Evolutionary conservation across 2,888 invertebrate genomes (phyloP).

Genomic region (Chelonus formosanus): DNA sequence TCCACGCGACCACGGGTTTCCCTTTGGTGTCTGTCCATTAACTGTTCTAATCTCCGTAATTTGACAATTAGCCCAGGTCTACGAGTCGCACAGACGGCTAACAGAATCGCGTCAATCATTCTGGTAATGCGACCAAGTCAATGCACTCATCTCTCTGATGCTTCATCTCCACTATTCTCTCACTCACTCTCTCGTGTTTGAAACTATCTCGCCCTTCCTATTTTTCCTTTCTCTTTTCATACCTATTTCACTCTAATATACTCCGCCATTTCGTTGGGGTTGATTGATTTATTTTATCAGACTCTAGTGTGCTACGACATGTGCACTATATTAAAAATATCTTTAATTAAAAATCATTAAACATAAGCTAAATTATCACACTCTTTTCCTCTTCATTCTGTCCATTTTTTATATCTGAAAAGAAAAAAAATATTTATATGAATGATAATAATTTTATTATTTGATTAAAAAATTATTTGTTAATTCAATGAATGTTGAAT

Average conservation of each 20-base stretch:
- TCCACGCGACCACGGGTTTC: constrained; percentile 25
- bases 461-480: too few relatives aligned
- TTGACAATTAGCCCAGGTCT: constrained; percentile 51
- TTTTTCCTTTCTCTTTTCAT: constrained; percentile 13
- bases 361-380: not conserved
- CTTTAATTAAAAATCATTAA: constrained; percentile 16
- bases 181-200: constrained; percentile 18
- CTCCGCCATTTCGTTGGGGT: constrained; percentile 27
- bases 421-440: too few relatives aligned
- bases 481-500: too few relatives aligned
- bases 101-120: constrained; percentile 43
- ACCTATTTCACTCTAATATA: constrained; percentile 17
- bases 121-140: constrained; percentile 35
- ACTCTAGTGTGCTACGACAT: not conserved
- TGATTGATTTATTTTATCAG: constrained; percentile 42
- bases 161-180: constrained; percentile 22
- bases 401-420: too few relatives aligned
- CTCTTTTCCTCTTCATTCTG: not conserved
- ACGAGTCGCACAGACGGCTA: constrained; percentile 36
- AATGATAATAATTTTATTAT: too few relatives aligned
- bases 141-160: constrained; percentile 28
- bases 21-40: constrained; percentile 48
- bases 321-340: not conserved
- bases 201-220: constrained; percentile 8
- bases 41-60: constrained; percentile 56